Evolutionary conservation across 2,797 vertebrate species (phyloP).

Genomic region (Gallinago solitaria): DNA sequence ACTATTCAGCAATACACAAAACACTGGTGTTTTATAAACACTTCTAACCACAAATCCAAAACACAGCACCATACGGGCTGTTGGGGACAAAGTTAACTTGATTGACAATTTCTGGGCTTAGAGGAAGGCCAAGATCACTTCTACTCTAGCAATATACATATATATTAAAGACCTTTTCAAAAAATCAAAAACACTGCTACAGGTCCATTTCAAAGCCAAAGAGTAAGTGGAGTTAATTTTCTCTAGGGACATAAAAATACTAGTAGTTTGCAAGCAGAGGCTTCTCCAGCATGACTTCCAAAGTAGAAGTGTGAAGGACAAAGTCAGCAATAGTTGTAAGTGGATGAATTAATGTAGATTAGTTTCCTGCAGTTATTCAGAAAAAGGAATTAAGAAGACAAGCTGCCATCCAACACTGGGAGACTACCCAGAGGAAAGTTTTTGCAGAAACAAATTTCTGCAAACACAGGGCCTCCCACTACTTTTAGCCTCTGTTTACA

Average conservation of each 20-base stretch:
- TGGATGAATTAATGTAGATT: neutral
- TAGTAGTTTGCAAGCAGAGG: neutral
- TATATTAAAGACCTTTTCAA: neutral
- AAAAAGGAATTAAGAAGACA: neutral
- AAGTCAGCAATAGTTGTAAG: neutral
- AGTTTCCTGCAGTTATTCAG: neutral
- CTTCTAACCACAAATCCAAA: neutral
- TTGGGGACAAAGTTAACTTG: fast-evolving
- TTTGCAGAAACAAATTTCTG: neutral
- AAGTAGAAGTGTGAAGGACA: neutral
- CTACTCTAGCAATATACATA: neutral
- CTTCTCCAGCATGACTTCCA: neutral
- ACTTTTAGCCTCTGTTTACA: neutral
- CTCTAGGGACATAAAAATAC: neutral
- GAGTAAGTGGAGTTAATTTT: neutral
- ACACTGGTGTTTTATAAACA: neutral
- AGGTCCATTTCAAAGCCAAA: neutral
- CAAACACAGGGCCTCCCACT: neutral
- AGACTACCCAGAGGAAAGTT: neutral
- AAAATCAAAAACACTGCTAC: neutral
- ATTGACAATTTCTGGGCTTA: neutral
- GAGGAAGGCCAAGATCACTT: neutral
- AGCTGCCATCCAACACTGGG: neutral
- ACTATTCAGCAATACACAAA: neutral
- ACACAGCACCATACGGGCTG: neutral